A percentile compares a stretch with the other conserved stretches of the same genome.
Conservation (phyloP, 2,797 vertebrate genomes). For the Eulemur rubriventer region DNA sequence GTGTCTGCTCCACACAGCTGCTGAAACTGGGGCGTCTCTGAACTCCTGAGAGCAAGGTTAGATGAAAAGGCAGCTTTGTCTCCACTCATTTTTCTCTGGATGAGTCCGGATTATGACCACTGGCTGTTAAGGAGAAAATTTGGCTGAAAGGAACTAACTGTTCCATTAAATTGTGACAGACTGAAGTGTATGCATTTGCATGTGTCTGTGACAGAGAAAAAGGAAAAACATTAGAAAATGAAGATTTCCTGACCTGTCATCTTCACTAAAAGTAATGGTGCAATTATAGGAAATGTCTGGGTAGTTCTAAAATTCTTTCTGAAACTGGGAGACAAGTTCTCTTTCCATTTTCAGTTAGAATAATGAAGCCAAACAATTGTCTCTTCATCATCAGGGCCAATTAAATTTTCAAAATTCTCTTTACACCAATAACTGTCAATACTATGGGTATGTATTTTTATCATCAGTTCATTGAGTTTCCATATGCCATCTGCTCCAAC, state of each 20-base stretch:
- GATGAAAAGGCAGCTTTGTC: slow-evolving; percentile 28
- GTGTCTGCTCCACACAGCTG: neutral
- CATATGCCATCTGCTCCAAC: slow-evolving; percentile 54
- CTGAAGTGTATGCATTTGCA: neutral
- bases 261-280: slow-evolving; percentile 47
- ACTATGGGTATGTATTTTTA: slow-evolving; percentile 62
- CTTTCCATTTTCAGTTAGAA: slow-evolving; percentile 44
- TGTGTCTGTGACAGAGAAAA: neutral
- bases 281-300: slow-evolving; percentile 48
- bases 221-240: slow-evolving; percentile 27
- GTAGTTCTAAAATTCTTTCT: slow-evolving; percentile 61
- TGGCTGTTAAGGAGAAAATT: slow-evolving; percentile 2
- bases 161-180: slow-evolving; percentile 7
- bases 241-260: slow-evolving; percentile 55
- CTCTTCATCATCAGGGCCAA: slow-evolving; percentile 56
- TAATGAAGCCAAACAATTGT: slow-evolving; percentile 50
- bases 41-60: neutral
- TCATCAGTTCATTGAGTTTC: slow-evolving; percentile 66
- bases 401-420: slow-evolving; percentile 71
- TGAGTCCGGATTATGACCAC: neutral
- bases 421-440: slow-evolving; percentile 69
- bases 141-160: neutral
- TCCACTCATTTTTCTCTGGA: slow-evolving; percentile 25
- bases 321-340: slow-evolving; percentile 13
- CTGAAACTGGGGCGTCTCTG: neutral